Base-by-base conservation (phyloP, 2,888 invertebrate species). In the Herminia tarsipennalis region DNA sequence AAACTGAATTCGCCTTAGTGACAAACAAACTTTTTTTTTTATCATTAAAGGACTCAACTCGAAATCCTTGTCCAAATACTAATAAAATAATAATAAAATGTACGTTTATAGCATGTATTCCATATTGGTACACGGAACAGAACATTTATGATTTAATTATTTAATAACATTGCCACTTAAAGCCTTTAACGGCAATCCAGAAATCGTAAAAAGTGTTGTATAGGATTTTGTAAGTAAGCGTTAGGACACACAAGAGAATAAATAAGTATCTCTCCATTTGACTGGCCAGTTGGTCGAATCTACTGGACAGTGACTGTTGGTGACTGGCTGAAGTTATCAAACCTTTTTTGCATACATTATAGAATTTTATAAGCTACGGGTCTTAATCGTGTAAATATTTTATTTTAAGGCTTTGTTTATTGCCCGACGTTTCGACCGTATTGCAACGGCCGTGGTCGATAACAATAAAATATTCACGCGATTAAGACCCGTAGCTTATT, bases 81-180 rank as follows among this genome's bases (percentile, higher is more conserved):
- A 37, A 38, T 32, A 17, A 30, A 33, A 50, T 35, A 22, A 41
- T 37, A 37, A 38, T 32, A 17, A 30, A 33, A 50, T 43, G 18
- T 32, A 25, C 34, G n/a, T 44, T 24, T 12, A 25, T 33, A 28
- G 28, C n/a, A 35, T 32, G 13, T 32, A 36, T 22, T 42, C 39
- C 30, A 45, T 52, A 55, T 59, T 66, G 66, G 56, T 51, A 61
- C 67, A 65, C 55, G 35, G 12, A 47, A 39, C 42, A 55, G 57
- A 67, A 52, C 45, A 47, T 78, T 82, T 81, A 79, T 79, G 71
- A 72, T 79, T 74, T 76, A 78, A 78, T 81, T 80, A 81, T 74
- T 66, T 57, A 58, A 50, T 55, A 66, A 76, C 78, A 83, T 77
- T 67, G 66, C 57, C 48, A 62, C 61, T 76, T 76, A 70, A 72